Conservation (phyloP, 2,888 invertebrate genomes). For the Adelphocoris suturalis region DNA sequence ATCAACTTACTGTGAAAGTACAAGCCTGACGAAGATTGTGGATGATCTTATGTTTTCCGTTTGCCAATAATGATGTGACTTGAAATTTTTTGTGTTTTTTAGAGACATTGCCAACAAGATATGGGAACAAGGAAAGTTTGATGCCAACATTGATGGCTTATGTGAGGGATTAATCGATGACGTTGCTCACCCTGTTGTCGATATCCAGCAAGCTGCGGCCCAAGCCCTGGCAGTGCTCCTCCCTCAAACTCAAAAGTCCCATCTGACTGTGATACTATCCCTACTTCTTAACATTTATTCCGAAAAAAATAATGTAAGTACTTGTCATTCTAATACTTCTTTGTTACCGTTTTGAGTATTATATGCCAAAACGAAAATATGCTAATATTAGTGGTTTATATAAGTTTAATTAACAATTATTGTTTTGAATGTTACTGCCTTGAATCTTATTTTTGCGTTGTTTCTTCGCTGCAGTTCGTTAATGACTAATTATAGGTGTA, state of each 20-base stretch:
- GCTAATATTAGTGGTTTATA: neutral
- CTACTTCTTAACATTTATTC: slow-evolving; percentile 86
- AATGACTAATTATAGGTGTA: too few relatives aligned
- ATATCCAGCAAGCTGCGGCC: slow-evolving; percentile 91
- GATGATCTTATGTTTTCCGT: too few relatives aligned
- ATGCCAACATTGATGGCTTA: slow-evolving; percentile 80
- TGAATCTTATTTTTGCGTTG: too few relatives aligned
- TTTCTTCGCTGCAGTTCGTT: too few relatives aligned
- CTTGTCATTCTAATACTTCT: neutral
- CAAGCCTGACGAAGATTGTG: too few relatives aligned
- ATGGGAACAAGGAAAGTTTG: slow-evolving; percentile 82
- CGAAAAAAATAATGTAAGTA: slow-evolving; percentile 84
- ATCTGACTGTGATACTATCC: slow-evolving; percentile 75
- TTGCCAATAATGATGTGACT: too few relatives aligned
- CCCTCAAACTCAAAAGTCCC: slow-evolving; percentile 79
- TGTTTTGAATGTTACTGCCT: too few relatives aligned
- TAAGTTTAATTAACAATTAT: neutral
- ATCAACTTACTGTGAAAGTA: too few relatives aligned
- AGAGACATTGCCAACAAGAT: slow-evolving; percentile 83
- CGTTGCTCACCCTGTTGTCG: slow-evolving; percentile 89
- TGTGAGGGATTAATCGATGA: slow-evolving; percentile 84
- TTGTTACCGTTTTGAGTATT: too few relatives aligned
- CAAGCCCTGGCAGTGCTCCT: slow-evolving; percentile 87
- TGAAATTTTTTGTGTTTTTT: neutral
- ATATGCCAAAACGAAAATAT: too few relatives aligned